Base-by-base conservation (phyloP, 1,140 invertebrate species). In the Zaprionus ghesquierei region DNA sequence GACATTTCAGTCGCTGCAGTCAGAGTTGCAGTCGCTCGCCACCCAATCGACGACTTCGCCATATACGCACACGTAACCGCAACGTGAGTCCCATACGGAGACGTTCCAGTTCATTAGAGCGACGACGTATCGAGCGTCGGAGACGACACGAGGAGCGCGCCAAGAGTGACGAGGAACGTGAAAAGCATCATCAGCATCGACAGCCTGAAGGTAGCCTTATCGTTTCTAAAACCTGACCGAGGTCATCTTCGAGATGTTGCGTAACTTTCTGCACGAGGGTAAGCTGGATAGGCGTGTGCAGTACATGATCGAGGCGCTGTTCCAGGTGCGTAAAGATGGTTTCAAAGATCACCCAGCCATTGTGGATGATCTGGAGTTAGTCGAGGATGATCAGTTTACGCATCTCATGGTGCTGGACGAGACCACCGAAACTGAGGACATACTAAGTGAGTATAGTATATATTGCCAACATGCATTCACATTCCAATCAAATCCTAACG, bases 291-390 rank as follows among this genome's bases (percentile, higher is more conserved):
- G 97, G 80, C 94, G 96, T 44, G 97, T 98, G 2, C 97, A 99
- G 92, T 99, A 99, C 89, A 99, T 99, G 98, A 98, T 99, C 81
- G 99, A 99, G 93, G 98, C 99, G 4, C 97, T 99, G 94, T 99
- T 97, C 87, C 96, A 97, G 95, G 94, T 97, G 51, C 94, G 98
- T 70, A 99, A 99, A 92, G 98, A 99, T 93, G 97, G 97, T 10
- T 99, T 99, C 91, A 98, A 98, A 92, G 98, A 99, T 92, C 96
- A 98, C 91, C 96, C 96, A 44, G 94, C 97, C 5, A 94, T 99
- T 9, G 93, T 96, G 18, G 95, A 97, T 77, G 97, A 98, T 55
- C 93, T 99, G 31, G 98, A 99, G 93, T 93, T 99, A 20, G 97
- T 99, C 2, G 97, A 99, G 84, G 97, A 98, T 62, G 97, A 99